A percentile compares a stretch with the other conserved stretches of the same genome.
Evolutionary conservation across 2,797 vertebrate genomes (phyloP).

Genomic region (Percopsis omiscomaycus): DNA sequence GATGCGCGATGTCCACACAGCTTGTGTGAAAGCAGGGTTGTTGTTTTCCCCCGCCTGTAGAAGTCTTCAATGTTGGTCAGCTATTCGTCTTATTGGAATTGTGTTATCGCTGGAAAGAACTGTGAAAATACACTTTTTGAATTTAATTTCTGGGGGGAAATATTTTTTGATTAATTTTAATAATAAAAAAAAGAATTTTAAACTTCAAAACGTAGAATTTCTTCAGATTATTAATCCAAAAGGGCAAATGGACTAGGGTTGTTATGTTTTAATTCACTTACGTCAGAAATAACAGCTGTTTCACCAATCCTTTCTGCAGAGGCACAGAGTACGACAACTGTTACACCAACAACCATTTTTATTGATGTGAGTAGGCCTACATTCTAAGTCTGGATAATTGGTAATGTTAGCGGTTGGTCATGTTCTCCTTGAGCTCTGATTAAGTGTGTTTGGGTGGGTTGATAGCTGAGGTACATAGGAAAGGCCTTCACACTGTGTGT

Average conservation of each 20-base stretch:
- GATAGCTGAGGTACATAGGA: constrained; percentile 8
- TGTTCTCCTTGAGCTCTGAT: constrained; percentile 7
- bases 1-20: constrained; percentile 49
- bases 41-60: constrained; percentile 37
- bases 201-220: too few relatives aligned
- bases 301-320: constrained; percentile 47
- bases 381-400: background rate
- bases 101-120: too few relatives aligned
- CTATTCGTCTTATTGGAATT: too few relatives aligned
- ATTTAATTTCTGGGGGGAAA: too few relatives aligned
- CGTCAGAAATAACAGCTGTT: constrained; percentile 16
- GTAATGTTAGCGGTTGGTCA: too few relatives aligned
- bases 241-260: too few relatives aligned
- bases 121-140: too few relatives aligned
- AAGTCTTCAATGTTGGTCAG: too few relatives aligned
- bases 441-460: constrained; percentile 3
- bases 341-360: constrained; percentile 24
- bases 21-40: constrained; percentile 56
- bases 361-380: constrained; percentile 42
- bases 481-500: background rate
- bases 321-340: constrained; percentile 38
- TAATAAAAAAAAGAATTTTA: too few relatives aligned
- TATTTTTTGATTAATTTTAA: too few relatives aligned
- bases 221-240: too few relatives aligned
- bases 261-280: background rate